Conservation (phyloP, 2,888 invertebrate genomes). For the Eupithecia inturbata region DNA sequence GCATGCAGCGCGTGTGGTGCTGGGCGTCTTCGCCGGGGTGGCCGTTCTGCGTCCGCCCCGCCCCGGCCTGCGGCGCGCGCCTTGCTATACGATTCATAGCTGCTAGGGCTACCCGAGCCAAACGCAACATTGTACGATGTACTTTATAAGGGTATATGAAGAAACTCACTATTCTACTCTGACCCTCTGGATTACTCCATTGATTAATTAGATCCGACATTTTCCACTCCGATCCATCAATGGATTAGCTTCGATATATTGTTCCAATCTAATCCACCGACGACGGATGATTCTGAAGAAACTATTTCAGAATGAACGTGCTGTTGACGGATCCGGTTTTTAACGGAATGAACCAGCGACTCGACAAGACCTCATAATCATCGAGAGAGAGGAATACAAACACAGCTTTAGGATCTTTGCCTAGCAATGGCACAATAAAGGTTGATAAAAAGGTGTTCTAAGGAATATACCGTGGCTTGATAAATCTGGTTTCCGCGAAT, state of each 20-base stretch:
- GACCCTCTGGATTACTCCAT: background rate
- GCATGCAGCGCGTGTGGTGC: slow-evolving; percentile 53
- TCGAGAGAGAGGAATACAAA: background rate
- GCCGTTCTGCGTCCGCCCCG: slow-evolving; percentile 72
- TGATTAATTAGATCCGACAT: background rate
- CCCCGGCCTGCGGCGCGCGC: slow-evolving; percentile 69
- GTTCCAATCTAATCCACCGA: background rate
- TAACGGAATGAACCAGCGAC: background rate
- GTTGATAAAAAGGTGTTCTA: too few relatives aligned
- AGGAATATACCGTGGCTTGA: background rate
- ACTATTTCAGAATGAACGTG: background rate
- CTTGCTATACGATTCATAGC: slow-evolving; percentile 44
- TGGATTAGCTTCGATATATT: background rate
- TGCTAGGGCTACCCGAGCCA: slow-evolving; percentile 37
- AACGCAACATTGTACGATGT: background rate
- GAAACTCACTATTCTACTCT: background rate
- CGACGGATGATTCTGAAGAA: background rate
- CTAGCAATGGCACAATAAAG: too few relatives aligned
- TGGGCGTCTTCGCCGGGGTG: slow-evolving; percentile 77
- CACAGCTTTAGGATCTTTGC: too few relatives aligned
- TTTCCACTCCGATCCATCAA: background rate
- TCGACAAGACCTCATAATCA: background rate
- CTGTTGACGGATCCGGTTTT: background rate
- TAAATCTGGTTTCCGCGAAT: too few relatives aligned
- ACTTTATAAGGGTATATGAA: background rate